These are phyloP conservation scores for Todus mexicanus DNA, from an alignment of 2,797 vertebrate genomes.

Conservation along the genomic window DNA sequence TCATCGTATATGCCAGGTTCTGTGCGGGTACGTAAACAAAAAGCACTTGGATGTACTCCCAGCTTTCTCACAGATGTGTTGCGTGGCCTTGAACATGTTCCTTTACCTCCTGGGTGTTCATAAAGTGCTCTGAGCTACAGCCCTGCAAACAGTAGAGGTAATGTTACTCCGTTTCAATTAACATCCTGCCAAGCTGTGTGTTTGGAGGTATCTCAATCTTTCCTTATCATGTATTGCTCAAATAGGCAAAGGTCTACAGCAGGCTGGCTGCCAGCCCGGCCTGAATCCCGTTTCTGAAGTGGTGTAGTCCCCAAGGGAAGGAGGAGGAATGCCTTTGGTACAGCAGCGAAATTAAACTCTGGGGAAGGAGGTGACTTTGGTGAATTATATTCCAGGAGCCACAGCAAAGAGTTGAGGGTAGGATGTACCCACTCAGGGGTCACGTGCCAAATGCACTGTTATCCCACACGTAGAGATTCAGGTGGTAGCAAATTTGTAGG, in stretches of 20 bases:
- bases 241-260: neutral
- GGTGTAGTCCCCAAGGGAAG: neutral
- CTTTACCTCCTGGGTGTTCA: neutral
- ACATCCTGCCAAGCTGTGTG: neutral
- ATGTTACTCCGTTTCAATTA: neutral
- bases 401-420: neutral
- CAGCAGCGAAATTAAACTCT: neutral
- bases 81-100: neutral
- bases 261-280: neutral
- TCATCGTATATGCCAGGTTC: neutral
- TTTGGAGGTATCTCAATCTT: neutral
- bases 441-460: rapidly evolving
- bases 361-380: neutral
- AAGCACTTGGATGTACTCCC: neutral
- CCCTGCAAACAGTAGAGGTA: neutral
- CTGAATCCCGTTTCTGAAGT: neutral
- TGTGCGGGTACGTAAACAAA: neutral
- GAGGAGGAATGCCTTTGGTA: neutral
- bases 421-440: neutral
- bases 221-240: neutral
- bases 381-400: neutral
- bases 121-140: neutral
- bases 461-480: neutral
- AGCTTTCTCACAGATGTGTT: neutral
- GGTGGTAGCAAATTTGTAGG: neutral